phyloP scores from a whole-genome alignment of 92 coral and sea anemone species.

The Zoanthus sociatus region DNA sequence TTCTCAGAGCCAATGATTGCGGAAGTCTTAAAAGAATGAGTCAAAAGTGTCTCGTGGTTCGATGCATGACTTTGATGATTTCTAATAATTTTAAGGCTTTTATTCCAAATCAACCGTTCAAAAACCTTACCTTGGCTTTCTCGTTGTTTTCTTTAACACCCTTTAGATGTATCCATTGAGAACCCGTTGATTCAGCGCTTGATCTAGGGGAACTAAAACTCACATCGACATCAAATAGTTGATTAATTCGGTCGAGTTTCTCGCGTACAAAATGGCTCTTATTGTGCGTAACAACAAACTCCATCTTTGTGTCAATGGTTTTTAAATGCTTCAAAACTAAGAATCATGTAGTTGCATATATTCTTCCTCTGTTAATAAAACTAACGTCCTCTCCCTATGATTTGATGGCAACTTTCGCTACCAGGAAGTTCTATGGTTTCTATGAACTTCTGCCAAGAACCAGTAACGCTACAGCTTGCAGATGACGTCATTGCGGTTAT shows the following conservation, averaged over 20 bases:
- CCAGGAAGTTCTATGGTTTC: constrained; percentile 50
- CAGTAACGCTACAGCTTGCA: constrained; percentile 21
- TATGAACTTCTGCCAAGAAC: constrained; percentile 20
- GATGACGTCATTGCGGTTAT: constrained; percentile 14
- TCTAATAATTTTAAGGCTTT: background rate
- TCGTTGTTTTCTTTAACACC: constrained; percentile 40
- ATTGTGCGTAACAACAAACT: constrained; percentile 71
- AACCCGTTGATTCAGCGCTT: constrained; percentile 46
- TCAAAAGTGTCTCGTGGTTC: constrained; percentile 10
- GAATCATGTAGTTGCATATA: constrained; percentile 18
- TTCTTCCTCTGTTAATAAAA: background rate
- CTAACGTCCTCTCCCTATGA: background rate
- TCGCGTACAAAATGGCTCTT: constrained; percentile 51
- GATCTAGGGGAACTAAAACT: constrained; percentile 39
- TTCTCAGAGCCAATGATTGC: background rate
- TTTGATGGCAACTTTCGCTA: constrained; percentile 11
- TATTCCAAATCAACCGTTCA: background rate
- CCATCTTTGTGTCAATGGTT: constrained; percentile 25
- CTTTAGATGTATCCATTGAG: constrained; percentile 52
- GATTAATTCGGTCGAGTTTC: constrained; percentile 38
- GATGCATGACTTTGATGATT: constrained; percentile 10
- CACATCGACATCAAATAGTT: constrained; percentile 59
- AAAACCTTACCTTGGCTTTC: constrained; percentile 52
- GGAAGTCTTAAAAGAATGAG: constrained; percentile 37
- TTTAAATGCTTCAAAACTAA: background rate